Evolutionary conservation across 2,888 invertebrate species (phyloP), one percentile per base, ranked within the genome.

Genomic region (Diabrotica balteata): DNA sequence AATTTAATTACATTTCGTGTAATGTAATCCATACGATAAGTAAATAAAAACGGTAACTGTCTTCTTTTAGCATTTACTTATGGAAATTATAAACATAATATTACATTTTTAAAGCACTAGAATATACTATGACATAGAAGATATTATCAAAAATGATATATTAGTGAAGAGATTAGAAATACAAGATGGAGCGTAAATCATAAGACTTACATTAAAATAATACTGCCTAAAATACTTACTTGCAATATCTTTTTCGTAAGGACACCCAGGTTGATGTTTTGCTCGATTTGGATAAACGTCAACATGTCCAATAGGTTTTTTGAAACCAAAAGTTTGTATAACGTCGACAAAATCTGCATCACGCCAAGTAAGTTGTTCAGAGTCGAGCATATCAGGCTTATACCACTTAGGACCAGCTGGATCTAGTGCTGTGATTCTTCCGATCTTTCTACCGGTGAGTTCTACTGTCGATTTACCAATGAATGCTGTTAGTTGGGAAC

Each of bases 221-320:
- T 32, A 17, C 17, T 17, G 17, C 17, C 2, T 17, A 2, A 17
- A 17, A 17, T 17, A 17, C 17, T 74, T 79, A 79, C 78, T 32
- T 32, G 32, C 1, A 32, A 32, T 78, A 67, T 78, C 62, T 60
- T 72, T 49, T 10, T 71, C 59, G 8, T 70, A 9, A 47, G 76
- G 76, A 79, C 92, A 92, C 0, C 92, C 92, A 0, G 92, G 92
- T 77, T 93, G 93, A 1, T 90, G 85, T 47, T 75, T 82, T 0
- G 93, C 93, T 22, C 87, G 87, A 79, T 93, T 93, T 0, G 92
- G 92, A 83, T 90, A 93, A 79, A 91, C 93, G 81, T 93, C 93
- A 0, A 85, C 90, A 78, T 91, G 88, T 0, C 93, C 93, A 11
- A 90, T 85, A 8, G 91, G 87, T 52, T 80, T 76, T 10, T 79